A percentile compares a stretch with the other conserved stretches of the same genome.
These are phyloP conservation scores for Trichonephila inaurata DNA, from an alignment of 1,140 invertebrate genomes.

Conservation along the genomic window DNA sequence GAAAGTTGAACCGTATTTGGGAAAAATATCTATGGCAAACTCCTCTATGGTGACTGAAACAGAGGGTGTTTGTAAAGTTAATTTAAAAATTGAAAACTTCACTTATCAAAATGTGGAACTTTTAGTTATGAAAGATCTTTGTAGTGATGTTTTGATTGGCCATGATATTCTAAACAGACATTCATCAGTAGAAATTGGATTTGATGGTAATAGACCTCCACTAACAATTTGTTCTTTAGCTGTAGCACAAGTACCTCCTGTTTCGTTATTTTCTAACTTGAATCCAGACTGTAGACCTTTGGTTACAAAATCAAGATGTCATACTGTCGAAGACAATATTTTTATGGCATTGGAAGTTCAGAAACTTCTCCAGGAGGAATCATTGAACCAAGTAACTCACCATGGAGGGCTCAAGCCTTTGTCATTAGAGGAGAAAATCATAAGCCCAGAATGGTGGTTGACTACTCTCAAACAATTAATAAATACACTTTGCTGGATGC, in stretches of 20 bases:
- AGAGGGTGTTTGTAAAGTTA: too few relatives aligned
- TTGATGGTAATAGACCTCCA: background rate
- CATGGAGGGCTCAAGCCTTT: too few relatives aligned
- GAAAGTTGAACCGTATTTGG: too few relatives aligned
- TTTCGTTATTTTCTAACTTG: constrained; percentile 22
- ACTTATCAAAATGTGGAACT: too few relatives aligned
- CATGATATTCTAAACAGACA: constrained; percentile 17
- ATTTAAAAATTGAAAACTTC: background rate
- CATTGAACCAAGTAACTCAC: constrained; percentile 48
- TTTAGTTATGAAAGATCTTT: background rate
- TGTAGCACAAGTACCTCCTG: background rate
- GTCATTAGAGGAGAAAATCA: too few relatives aligned
- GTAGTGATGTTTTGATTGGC: background rate
- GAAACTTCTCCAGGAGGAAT: constrained; percentile 43
- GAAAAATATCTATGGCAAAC: too few relatives aligned
- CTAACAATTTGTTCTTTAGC: constrained; percentile 19
- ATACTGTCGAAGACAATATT: background rate
- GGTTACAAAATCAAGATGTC: constrained; percentile 22
- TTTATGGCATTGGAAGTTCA: constrained; percentile 11
- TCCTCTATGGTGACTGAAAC: too few relatives aligned
- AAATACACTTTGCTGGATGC: constrained; percentile 60
- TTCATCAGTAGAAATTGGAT: constrained; percentile 18
- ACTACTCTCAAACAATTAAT: constrained; percentile 74
- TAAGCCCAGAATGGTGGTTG: background rate
- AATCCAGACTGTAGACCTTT: constrained; percentile 9